phyloP scores from a whole-genome alignment of 2,888 invertebrate genomes.

The Cephus runcator region DNA sequence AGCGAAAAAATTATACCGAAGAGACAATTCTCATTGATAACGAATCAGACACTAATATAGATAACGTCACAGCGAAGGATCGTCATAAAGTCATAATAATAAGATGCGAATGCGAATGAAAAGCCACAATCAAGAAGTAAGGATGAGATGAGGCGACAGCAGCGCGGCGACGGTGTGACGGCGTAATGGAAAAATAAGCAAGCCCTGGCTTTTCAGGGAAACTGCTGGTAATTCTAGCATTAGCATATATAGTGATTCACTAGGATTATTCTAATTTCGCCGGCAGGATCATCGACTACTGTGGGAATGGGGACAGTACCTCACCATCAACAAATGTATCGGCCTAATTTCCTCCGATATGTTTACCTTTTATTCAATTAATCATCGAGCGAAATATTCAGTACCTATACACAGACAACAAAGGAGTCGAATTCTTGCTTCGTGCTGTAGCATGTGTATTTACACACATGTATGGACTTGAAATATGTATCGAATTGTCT shows the following conservation, averaged over 20 bases:
- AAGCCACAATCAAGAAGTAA: no score
- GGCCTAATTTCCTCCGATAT: background rate
- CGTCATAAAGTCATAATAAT: no score
- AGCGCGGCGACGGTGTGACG: constrained; percentile 5
- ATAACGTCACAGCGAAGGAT: no score
- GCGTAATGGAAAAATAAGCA: constrained; percentile 14
- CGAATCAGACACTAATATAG: no score
- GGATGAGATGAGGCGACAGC: background rate
- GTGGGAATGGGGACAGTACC: background rate
- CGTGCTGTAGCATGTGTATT: no score
- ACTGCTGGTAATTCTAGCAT: constrained; percentile 3
- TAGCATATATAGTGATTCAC: constrained; percentile 8
- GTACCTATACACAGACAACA: no score
- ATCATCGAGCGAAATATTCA: background rate
- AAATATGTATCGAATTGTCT: no score
- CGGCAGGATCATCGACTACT: background rate
- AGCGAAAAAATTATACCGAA: no score
- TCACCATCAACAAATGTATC: background rate
- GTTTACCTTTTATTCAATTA: background rate
- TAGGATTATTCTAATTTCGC: background rate
- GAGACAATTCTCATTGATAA: no score
- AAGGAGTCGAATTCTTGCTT: no score
- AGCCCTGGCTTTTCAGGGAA: constrained; percentile 1
- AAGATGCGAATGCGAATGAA: no score
- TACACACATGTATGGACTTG: no score